A percentile compares a stretch with the other conserved stretches of the same genome.
These are phyloP conservation scores for Leptobrachium leishanense DNA, from an alignment of 2,113 vertebrate species.

Conservation along the genomic window DNA sequence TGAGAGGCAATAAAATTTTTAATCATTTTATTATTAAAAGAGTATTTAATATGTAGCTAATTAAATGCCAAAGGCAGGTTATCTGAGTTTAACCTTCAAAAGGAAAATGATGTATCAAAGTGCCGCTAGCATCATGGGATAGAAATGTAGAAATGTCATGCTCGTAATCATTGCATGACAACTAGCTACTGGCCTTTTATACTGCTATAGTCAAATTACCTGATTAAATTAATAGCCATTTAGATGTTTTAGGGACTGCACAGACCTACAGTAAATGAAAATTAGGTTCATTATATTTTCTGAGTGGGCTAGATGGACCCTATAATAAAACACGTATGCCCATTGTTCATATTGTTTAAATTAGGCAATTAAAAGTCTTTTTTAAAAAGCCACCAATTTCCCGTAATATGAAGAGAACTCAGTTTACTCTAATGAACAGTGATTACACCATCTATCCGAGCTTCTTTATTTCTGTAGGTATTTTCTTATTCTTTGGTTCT, in stretches of 20 bases:
- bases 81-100: constrained; percentile 99
- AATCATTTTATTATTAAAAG: constrained; percentile 99
- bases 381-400: constrained; percentile 72
- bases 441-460: constrained; percentile 44
- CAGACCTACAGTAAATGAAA: constrained; percentile 82
- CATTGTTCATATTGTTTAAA: constrained; percentile 74
- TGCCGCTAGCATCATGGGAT: constrained; percentile 94
- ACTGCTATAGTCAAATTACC: constrained; percentile 89
- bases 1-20: constrained; percentile 98
- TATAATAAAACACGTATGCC: constrained; percentile 80
- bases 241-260: constrained; percentile 93
- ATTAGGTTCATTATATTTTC: constrained; percentile 81
- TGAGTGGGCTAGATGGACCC: constrained; percentile 75
- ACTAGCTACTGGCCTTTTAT: constrained; percentile 92
- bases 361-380: constrained; percentile 80
- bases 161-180: constrained; percentile 94
- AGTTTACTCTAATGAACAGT: constrained; percentile 60
- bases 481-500: neutral
- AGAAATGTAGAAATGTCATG: constrained; percentile 85
- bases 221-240: constrained; percentile 98
- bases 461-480: constrained; percentile 5
- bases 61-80: constrained; percentile 99
- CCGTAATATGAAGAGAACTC: constrained; percentile 60
- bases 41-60: constrained; percentile 99
- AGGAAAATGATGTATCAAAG: constrained; percentile 98